phyloP scores from a whole-genome alignment of 2,888 invertebrate genomes.

The Bellardia bayeri region DNA sequence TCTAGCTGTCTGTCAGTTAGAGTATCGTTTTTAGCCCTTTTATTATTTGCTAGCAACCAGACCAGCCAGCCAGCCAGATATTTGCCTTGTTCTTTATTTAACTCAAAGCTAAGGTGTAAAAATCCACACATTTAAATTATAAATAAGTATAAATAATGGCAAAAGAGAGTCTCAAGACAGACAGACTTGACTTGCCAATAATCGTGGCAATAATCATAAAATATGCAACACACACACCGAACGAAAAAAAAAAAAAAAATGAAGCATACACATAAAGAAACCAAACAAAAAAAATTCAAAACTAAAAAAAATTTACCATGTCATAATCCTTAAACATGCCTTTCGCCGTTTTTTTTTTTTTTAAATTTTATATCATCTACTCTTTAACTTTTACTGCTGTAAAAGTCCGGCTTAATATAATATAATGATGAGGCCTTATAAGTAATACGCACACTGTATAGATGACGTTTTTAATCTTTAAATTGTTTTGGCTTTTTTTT shows the following conservation, averaged over 20 bases:
- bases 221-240: slow-evolving; percentile 61
- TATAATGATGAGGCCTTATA: slow-evolving; percentile 64
- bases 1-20: slow-evolving; percentile 22
- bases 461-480: slow-evolving; percentile 33
- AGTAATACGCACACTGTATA: slow-evolving; percentile 67
- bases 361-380: not conserved
- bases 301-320: slow-evolving; percentile 62
- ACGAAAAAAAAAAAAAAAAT: not conserved
- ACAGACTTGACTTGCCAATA: slow-evolving; percentile 62
- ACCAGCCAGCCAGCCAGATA: too few species aligned
- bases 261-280: slow-evolving; percentile 9
- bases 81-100: slow-evolving; percentile 45
- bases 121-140: slow-evolving; percentile 65
- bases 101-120: slow-evolving; percentile 66
- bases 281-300: not conserved
- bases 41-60: too few species aligned
- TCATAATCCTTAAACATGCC: slow-evolving; percentile 72
- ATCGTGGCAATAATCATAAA: slow-evolving; percentile 69
- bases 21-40: slow-evolving; percentile 48
- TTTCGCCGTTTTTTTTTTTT: slow-evolving; percentile 50
- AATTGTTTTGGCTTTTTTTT: not conserved
- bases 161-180: slow-evolving; percentile 2
- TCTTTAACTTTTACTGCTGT: not conserved
- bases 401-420: slow-evolving; percentile 42
- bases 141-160: slow-evolving; percentile 68